Conservation (phyloP, 2,888 invertebrate genomes). For the Cyrtodaria siliqua region DNA sequence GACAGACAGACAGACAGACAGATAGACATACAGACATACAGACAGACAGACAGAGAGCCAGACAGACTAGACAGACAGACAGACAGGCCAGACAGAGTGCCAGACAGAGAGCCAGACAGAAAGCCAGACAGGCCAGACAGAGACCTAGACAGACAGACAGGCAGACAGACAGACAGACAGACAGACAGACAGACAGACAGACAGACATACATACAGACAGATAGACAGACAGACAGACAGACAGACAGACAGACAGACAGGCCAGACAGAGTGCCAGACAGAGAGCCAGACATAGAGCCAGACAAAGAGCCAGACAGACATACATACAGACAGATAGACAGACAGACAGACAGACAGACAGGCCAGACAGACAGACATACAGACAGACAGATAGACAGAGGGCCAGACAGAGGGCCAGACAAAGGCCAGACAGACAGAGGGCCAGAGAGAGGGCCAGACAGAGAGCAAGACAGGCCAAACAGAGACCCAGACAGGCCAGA, state of each 20-base stretch:
- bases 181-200: constrained; percentile 1
- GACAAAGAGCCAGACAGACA: too few species aligned
- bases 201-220: too few species aligned
- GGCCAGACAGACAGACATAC: neutral
- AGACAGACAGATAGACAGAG: constrained; percentile 2
- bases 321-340: neutral
- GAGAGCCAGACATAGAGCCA: too few species aligned
- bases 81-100: neutral
- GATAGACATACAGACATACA: too few species aligned
- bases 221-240: too few species aligned
- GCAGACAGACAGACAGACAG: constrained; percentile 1
- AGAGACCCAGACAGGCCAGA: too few species aligned
- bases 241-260: too few species aligned
- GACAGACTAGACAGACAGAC: constrained; percentile 5
- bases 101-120: neutral
- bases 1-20: neutral
- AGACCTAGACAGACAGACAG: neutral
- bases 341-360: neutral
- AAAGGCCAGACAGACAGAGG: neutral
- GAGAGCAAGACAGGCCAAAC: constrained; percentile 3
- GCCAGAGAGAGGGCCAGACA: neutral
- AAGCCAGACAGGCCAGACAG: neutral
- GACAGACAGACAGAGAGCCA: neutral
- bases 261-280: too few species aligned
- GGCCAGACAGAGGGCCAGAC: neutral